These are phyloP conservation scores for Castor canadensis DNA, from an alignment of 2,113 vertebrate species.

Conservation along the genomic window DNA sequence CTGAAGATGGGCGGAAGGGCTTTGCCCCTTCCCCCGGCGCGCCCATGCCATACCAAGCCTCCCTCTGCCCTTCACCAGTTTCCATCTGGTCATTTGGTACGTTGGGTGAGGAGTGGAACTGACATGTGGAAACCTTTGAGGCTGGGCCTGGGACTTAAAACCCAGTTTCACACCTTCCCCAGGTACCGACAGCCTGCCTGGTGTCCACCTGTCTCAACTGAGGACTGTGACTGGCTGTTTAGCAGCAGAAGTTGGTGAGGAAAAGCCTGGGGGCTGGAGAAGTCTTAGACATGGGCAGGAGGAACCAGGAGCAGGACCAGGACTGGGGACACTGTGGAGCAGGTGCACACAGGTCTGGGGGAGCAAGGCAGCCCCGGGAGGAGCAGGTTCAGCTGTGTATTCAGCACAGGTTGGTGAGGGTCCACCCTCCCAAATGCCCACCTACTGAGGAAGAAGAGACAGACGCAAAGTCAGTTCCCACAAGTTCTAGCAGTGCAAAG, in stretches of 20 bases:
- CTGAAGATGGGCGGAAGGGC: too few species aligned
- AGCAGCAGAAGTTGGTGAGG: background rate
- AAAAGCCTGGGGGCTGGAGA: background rate
- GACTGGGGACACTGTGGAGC: background rate
- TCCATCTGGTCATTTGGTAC: too few species aligned
- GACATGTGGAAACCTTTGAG: too few species aligned
- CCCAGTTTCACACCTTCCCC: too few species aligned
- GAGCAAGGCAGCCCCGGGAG: background rate
- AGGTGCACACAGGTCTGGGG: background rate
- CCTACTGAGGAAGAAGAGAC: background rate
- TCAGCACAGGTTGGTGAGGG: background rate
- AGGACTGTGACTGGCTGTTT: background rate
- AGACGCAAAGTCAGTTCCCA: background rate
- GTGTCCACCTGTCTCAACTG: background rate
- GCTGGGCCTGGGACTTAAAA: too few species aligned
- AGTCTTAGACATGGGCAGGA: background rate
- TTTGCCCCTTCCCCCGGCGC: too few species aligned
- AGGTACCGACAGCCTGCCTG: background rate
- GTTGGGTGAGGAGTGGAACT: too few species aligned
- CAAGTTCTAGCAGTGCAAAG: too few species aligned
- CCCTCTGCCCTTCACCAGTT: too few species aligned
- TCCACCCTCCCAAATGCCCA: background rate
- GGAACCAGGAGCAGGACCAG: background rate
- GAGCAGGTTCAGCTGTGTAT: background rate
- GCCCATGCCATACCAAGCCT: too few species aligned